phyloP scores from a whole-genome alignment of 2,888 invertebrate species.

The Erebia aethiops region DNA sequence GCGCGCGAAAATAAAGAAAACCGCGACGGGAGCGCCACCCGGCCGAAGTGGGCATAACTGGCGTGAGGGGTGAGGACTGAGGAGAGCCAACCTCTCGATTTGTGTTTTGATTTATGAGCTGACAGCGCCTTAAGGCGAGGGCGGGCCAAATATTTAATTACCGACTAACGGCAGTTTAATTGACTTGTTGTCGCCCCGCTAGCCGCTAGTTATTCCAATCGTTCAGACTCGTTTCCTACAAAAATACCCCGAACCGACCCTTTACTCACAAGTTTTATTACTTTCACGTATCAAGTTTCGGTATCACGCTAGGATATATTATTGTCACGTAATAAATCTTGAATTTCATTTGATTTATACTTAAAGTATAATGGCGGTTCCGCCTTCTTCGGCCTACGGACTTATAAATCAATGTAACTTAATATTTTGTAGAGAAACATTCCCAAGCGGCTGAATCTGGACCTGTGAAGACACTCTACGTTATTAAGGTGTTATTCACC shows the following conservation, averaged over 20 bases:
- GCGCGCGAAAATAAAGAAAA: too few relatives aligned
- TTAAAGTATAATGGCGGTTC: background rate
- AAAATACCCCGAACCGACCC: background rate
- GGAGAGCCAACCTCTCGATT: too few relatives aligned
- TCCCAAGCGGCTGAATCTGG: background rate
- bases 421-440: too few relatives aligned
- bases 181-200: conserved; percentile 10
- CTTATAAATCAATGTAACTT: background rate
- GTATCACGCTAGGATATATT: background rate
- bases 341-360: background rate
- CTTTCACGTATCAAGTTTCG: background rate
- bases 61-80: too few relatives aligned
- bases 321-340: background rate
- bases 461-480: too few relatives aligned
- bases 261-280: background rate
- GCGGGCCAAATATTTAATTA: conserved; percentile 19
- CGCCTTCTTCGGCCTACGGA: background rate
- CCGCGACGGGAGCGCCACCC: too few relatives aligned
- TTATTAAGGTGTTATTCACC: too few relatives aligned
- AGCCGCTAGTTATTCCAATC: conserved; percentile 6
- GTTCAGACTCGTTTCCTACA: background rate
- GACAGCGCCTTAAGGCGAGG: conserved; percentile 4
- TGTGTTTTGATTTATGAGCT: too few relatives aligned
- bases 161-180: conserved; percentile 14
- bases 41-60: too few relatives aligned